Percentiles rank a stretch among this genome's conserved stretches.
Conservation (phyloP, 2,797 vertebrate genomes). For the Rhinogobio ventralis region DNA sequence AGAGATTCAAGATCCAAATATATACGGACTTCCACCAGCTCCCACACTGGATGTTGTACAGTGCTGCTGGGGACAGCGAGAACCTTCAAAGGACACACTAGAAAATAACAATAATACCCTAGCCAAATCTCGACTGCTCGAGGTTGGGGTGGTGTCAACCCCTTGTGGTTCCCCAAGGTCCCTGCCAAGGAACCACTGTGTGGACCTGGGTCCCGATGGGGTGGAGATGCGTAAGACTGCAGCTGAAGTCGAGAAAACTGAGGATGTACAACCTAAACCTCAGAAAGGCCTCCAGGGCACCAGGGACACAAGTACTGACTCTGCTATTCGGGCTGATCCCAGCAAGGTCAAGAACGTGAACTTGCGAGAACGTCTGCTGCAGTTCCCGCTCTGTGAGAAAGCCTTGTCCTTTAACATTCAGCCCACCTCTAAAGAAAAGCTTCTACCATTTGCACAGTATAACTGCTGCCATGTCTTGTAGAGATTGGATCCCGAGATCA, state of each 20-base stretch:
- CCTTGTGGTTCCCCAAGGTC: constrained; percentile 49
- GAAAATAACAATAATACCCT: constrained; percentile 72
- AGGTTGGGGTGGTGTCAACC: constrained; percentile 9
- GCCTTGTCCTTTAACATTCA: constrained; percentile 87
- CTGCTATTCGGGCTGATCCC: constrained; percentile 37
- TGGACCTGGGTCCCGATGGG: constrained; percentile 60
- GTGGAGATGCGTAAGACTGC: constrained; percentile 60
- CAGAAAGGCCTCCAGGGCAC: constrained; percentile 56
- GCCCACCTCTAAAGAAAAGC: constrained; percentile 84
- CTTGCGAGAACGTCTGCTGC: constrained; percentile 85
- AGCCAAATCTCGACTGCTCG: neutral
- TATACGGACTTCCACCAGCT: constrained; percentile 34
- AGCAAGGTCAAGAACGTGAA: constrained; percentile 82
- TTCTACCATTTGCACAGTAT: constrained; percentile 88
- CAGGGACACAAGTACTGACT: constrained; percentile 55
- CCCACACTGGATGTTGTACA: constrained; percentile 61
- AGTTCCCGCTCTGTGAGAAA: constrained; percentile 89
- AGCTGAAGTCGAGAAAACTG: constrained; percentile 35
- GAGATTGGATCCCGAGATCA: constrained; percentile 11
- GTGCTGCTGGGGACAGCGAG: constrained; percentile 69
- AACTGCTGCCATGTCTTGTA: constrained; percentile 91
- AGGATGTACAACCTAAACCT: constrained; percentile 54
- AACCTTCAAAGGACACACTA: constrained; percentile 56
- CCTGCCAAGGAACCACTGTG: constrained; percentile 47
- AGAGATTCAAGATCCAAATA: constrained; percentile 40